Evolutionary conservation across 2,888 invertebrate genomes (phyloP).

Genomic region (Merodon equestris): DNA sequence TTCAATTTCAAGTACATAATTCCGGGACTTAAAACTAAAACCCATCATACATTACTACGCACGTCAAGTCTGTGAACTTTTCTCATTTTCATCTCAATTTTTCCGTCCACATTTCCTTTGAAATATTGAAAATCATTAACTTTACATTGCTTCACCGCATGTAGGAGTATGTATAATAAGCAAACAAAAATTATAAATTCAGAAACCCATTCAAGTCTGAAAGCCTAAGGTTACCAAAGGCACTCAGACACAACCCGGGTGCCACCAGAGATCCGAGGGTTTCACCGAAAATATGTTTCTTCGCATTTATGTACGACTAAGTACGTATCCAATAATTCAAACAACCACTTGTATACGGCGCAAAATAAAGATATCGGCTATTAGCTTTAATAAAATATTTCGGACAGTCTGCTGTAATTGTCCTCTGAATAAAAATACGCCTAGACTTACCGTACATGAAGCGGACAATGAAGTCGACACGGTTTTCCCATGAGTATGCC

Average conservation of each 20-base stretch:
- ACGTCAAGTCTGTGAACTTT: slow-evolving; percentile 42
- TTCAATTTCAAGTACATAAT: too few relatives aligned
- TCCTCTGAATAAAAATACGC: background rate
- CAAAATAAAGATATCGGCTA: background rate
- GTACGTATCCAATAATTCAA: background rate
- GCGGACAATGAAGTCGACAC: slow-evolving; percentile 89
- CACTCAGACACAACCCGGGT: slow-evolving; percentile 24
- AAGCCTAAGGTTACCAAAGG: slow-evolving; percentile 29
- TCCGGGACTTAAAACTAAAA: too few relatives aligned
- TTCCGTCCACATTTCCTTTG: slow-evolving; percentile 42
- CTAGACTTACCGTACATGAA: slow-evolving; percentile 87
- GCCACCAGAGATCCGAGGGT: too few relatives aligned
- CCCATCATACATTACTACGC: too few relatives aligned
- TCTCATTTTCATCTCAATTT: slow-evolving; percentile 8
- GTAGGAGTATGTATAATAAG: slow-evolving; percentile 9
- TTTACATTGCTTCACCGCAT: background rate
- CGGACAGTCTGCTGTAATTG: background rate
- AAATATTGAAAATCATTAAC: slow-evolving; percentile 42
- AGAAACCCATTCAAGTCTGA: slow-evolving; percentile 45
- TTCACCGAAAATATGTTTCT: background rate
- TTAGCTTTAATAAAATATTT: slow-evolving; percentile 7
- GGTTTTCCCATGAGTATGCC: slow-evolving; percentile 91
- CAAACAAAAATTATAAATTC: slow-evolving; percentile 46
- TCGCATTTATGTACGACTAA: background rate
- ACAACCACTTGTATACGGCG: too few relatives aligned